phyloP scores from a whole-genome alignment of 53 echinoderm and acorn worm genomes.

The Actinopyga echinites region DNA sequence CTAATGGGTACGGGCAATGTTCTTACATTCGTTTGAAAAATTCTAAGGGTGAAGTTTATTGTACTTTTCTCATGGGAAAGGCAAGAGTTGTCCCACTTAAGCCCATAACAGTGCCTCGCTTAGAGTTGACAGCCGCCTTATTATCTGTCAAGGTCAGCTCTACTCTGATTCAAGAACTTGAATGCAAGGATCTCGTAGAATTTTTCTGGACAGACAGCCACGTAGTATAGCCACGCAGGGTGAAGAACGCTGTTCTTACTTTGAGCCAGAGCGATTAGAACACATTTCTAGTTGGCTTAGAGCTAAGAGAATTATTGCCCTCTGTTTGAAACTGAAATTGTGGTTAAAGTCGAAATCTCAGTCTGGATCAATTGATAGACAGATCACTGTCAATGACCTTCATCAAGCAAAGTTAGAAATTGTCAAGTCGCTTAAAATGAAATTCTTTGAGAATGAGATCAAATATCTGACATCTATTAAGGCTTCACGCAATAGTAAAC shows the following conservation, averaged over 20 bases:
- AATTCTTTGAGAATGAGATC: background rate
- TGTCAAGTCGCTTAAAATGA: background rate
- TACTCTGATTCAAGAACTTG: background rate
- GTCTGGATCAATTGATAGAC: background rate
- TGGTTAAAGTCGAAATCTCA: background rate
- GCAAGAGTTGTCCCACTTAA: background rate
- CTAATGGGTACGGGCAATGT: slow-evolving; percentile 61
- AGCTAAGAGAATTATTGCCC: background rate
- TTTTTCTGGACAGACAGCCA: background rate
- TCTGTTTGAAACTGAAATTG: no score
- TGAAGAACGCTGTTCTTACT: background rate
- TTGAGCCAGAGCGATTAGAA: background rate
- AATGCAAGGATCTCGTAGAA: background rate
- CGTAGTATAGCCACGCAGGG: background rate
- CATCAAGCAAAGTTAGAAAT: background rate
- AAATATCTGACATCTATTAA: background rate
- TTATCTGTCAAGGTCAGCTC: background rate
- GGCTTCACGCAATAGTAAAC: background rate
- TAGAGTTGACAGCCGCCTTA: no score
- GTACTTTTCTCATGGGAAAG: no score
- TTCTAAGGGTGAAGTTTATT: background rate
- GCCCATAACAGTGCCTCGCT: background rate
- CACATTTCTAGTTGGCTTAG: background rate
- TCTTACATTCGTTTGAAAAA: slow-evolving; percentile 53
- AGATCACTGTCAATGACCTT: no score